Conservation (phyloP, 2,113 vertebrate genomes). For the mouse (Mus musculus) region DNA sequence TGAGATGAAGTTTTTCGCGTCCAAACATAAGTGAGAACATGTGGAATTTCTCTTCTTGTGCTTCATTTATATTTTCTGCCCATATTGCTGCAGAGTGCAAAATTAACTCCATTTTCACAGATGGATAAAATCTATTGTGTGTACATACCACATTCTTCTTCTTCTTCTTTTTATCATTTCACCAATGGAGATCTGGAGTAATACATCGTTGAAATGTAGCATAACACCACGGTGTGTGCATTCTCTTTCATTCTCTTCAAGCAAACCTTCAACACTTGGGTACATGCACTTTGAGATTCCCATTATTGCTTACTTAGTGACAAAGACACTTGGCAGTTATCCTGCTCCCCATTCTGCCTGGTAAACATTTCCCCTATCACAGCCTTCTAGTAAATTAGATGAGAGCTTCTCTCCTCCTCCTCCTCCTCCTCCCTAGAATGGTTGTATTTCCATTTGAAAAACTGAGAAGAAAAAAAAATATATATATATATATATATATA, state of each 20-base stretch:
- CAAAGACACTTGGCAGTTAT: not conserved
- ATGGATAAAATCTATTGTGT: not conserved
- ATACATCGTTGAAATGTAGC: not conserved
- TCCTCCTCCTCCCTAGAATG: not conserved
- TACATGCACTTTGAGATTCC: not conserved
- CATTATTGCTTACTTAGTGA: not conserved
- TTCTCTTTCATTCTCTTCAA: not conserved
- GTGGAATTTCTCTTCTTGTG: not conserved
- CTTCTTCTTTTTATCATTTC: not conserved
- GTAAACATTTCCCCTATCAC: not conserved
- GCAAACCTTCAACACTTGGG: conserved; percentile 2
- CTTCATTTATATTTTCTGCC: not conserved
- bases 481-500: too few species aligned
- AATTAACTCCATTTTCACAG: not conserved
- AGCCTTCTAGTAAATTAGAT: not conserved
- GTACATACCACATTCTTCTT: not conserved
- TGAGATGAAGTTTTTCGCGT: not conserved
- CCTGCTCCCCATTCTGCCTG: not conserved
- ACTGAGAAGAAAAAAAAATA: not conserved
- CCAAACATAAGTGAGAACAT: not conserved
- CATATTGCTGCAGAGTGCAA: not conserved
- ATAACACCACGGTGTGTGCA: not conserved
- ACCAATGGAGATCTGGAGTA: not conserved
- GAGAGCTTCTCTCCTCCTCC: not conserved
- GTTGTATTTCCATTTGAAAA: not conserved